A percentile compares a stretch with the other conserved stretches of the same genome.
These are phyloP conservation scores for Ylistrum balloti DNA, from an alignment of 1,140 invertebrate species.

Conservation along the genomic window DNA sequence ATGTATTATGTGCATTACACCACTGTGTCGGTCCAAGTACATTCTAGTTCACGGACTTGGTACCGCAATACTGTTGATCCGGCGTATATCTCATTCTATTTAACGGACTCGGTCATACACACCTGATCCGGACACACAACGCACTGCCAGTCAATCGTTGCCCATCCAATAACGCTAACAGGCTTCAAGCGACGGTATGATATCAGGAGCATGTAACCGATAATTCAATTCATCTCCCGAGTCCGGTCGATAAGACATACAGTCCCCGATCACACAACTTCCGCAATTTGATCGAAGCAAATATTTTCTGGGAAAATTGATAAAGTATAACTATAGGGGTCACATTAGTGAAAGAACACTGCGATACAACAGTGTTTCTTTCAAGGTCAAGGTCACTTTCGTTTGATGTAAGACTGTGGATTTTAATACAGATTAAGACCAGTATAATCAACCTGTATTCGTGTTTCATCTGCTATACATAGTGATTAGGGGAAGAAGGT, in stretches of 20 bases:
- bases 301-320: background rate
- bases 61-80: conserved; percentile 16
- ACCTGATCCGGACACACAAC: conserved; percentile 1
- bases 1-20: background rate
- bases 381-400: too few species aligned
- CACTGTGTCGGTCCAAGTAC: background rate
- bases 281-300: background rate
- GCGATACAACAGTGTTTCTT: too few species aligned
- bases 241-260: conserved; percentile 23
- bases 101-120: conserved; percentile 18
- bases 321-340: background rate
- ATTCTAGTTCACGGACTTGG: background rate
- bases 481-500: too few species aligned
- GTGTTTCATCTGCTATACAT: background rate
- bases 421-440: background rate
- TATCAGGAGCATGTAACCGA: conserved; percentile 27
- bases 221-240: conserved; percentile 30
- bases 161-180: conserved; percentile 26
- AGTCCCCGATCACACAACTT: background rate
- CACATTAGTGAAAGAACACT: background rate
- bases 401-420: background rate
- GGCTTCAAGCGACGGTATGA: conserved; percentile 22
- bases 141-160: conserved; percentile 19
- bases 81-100: conserved; percentile 1
- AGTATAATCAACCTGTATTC: background rate